phyloP scores from a whole-genome alignment of 1,140 invertebrate species.

The Drosophila sulfurigaster region DNA sequence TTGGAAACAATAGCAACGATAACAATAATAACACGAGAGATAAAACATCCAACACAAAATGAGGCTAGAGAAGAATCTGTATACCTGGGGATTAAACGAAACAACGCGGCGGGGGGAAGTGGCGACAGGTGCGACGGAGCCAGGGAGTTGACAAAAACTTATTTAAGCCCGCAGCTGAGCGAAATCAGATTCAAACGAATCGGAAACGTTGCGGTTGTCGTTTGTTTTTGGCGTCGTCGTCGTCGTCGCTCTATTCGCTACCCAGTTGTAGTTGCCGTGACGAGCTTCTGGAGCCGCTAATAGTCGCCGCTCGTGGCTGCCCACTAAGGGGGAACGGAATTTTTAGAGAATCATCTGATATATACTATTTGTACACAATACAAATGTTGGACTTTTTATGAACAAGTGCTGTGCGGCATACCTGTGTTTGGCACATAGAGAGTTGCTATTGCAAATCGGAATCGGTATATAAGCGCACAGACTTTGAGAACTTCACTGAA shows the following conservation, averaged over 20 bases:
- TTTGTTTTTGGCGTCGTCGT: background rate
- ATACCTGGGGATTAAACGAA: background rate
- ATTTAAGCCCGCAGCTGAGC: slow-evolving; percentile 41
- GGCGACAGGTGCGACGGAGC: background rate
- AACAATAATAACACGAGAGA: slow-evolving; percentile 28
- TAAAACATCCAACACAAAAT: slow-evolving; percentile 45
- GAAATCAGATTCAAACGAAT: slow-evolving; percentile 45
- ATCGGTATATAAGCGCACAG: slow-evolving; percentile 44
- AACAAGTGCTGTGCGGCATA: slow-evolving; percentile 52
- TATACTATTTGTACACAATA: slow-evolving; percentile 7
- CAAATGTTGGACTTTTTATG: slow-evolving; percentile 41
- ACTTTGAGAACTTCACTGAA: slow-evolving; percentile 5
- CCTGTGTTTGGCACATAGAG: background rate
- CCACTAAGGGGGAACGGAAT: slow-evolving; percentile 26
- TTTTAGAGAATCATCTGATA: slow-evolving; percentile 9
- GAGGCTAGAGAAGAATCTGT: slow-evolving; percentile 24
- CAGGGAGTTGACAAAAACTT: slow-evolving; percentile 27
- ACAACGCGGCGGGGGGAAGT: background rate
- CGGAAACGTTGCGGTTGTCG: slow-evolving; percentile 25
- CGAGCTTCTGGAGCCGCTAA: background rate
- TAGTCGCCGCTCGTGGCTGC: background rate
- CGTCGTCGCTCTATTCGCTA: slow-evolving; percentile 1
- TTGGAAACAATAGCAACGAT: background rate
- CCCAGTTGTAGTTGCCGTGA: slow-evolving; percentile 8
- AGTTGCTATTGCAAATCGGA: background rate